phyloP scores from a whole-genome alignment of 2,113 vertebrate genomes.

The Vireo altiloquus region DNA sequence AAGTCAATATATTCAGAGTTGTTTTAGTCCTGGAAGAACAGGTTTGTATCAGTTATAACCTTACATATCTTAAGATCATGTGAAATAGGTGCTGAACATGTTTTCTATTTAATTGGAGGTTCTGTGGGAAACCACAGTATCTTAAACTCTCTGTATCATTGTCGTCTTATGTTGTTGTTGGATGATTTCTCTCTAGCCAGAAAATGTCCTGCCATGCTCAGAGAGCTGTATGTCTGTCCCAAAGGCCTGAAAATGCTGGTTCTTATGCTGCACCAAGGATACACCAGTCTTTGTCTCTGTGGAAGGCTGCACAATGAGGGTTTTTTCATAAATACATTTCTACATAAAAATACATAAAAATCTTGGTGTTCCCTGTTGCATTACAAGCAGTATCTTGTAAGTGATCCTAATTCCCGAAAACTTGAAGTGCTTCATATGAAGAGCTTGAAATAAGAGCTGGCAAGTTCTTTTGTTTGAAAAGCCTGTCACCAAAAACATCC shows the following conservation, averaged over 20 bases:
- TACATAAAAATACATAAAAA: not conserved
- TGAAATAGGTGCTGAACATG: not conserved
- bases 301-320: slow-evolving; percentile 13
- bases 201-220: slow-evolving; percentile 53
- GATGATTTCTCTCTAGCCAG: slow-evolving; percentile 66
- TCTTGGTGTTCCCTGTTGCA: not conserved
- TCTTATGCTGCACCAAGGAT: slow-evolving; percentile 49
- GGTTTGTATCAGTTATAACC: not conserved
- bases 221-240: slow-evolving; percentile 46
- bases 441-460: not conserved
- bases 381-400: not conserved
- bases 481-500: not conserved
- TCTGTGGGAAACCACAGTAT: not conserved
- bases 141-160: slow-evolving; percentile 11
- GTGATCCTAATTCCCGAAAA: not conserved
- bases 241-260: slow-evolving; percentile 56
- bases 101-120: not conserved
- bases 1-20: not conserved
- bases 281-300: slow-evolving; percentile 17
- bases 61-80: not conserved
- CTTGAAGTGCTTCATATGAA: not conserved
- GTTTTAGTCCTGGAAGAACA: not conserved
- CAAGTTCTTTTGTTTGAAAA: not conserved
- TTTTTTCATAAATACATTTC: not conserved
- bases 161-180: slow-evolving; percentile 53